Evolutionary conservation across 1,140 invertebrate genomes (phyloP).

Genomic region (Eriosoma lanigerum): DNA sequence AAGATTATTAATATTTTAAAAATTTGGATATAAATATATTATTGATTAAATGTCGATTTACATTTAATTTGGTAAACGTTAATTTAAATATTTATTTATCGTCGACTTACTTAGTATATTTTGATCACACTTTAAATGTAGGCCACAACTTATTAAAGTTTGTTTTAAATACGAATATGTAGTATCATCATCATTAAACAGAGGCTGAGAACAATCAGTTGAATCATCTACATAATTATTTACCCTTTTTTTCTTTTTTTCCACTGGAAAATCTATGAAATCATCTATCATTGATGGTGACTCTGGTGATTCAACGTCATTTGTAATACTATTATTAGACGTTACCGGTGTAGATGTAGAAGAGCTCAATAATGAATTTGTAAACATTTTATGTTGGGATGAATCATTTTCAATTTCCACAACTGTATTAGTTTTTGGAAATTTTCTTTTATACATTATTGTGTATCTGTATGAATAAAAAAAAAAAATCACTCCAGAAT

Average conservation of each 20-base stretch:
- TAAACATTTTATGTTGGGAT: neutral
- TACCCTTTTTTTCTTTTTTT: conserved; percentile 1
- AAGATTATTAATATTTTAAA: conserved; percentile 1
- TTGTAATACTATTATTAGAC: neutral
- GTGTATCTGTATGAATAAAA: neutral
- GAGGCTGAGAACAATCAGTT: conserved; percentile 12
- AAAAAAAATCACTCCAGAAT: no score
- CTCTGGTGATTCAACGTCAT: neutral
- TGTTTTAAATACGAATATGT: conserved; percentile 18
- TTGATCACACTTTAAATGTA: conserved; percentile 43
- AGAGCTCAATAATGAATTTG: neutral
- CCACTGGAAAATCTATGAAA: neutral
- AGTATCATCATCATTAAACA: neutral
- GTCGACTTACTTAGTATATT: conserved; percentile 3
- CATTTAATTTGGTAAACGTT: neutral
- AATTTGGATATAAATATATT: neutral
- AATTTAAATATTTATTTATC: neutral
- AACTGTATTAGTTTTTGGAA: conserved; percentile 14
- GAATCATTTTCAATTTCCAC: neutral
- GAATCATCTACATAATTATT: neutral
- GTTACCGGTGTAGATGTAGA: conserved; percentile 12
- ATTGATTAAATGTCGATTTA: neutral
- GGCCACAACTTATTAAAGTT: conserved; percentile 21
- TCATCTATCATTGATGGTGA: conserved; percentile 31
- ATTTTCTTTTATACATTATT: conserved; percentile 47